Conservation (phyloP, 2,888 invertebrate genomes). For the Odontomyia ornata region DNA sequence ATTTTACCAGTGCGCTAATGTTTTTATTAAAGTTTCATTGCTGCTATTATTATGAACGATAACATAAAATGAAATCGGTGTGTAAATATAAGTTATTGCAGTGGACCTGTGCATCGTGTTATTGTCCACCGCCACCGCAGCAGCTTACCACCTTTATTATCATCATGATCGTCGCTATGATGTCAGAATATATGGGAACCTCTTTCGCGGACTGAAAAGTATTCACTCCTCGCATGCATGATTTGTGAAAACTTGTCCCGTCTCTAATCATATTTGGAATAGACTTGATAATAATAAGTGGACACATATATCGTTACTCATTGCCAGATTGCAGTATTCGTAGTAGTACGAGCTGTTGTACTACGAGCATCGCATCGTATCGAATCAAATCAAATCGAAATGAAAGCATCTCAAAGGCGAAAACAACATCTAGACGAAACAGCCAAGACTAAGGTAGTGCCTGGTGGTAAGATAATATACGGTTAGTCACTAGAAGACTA, state of each 20-base stretch:
- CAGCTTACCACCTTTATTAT: background rate
- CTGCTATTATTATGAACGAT: slow-evolving; percentile 13
- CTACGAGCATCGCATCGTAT: background rate
- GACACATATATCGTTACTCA: slow-evolving; percentile 27
- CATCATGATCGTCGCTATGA: slow-evolving; percentile 13
- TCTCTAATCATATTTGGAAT: slow-evolving; percentile 41
- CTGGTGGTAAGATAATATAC: slow-evolving; percentile 42
- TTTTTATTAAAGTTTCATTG: slow-evolving; percentile 2
- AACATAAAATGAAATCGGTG: slow-evolving; percentile 33
- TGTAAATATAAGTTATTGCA: slow-evolving; percentile 10
- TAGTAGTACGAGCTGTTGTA: background rate
- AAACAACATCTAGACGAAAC: slow-evolving; percentile 3
- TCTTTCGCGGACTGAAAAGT: slow-evolving; percentile 1
- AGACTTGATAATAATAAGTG: slow-evolving; percentile 26
- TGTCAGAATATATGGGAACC: slow-evolving; percentile 31
- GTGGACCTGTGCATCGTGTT: background rate
- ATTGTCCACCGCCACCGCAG: slow-evolving; percentile 1
- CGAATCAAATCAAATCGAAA: slow-evolving; percentile 28
- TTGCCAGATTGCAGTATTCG: slow-evolving; percentile 39
- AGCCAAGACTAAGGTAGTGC: slow-evolving; percentile 25
- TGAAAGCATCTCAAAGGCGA: slow-evolving; percentile 32
- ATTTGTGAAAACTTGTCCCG: slow-evolving; percentile 34
- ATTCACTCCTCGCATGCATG: slow-evolving; percentile 13
- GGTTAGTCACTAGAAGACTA: slow-evolving; percentile 34
- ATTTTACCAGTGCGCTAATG: background rate